phyloP scores from a whole-genome alignment of 2,113 vertebrate species.

The Scolopax mira region DNA sequence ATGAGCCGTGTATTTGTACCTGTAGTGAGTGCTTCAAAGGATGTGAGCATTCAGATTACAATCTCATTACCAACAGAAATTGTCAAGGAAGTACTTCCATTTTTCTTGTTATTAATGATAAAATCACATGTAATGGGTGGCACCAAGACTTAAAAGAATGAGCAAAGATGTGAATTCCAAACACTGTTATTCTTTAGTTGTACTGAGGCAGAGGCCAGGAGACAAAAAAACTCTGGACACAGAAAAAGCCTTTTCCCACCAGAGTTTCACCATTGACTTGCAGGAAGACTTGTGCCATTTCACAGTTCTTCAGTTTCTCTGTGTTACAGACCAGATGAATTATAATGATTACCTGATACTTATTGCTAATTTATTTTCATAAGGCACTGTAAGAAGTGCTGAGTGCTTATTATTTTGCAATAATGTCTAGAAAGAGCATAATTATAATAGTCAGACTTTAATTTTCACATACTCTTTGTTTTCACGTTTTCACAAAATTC shows the following conservation, averaged over 20 bases:
- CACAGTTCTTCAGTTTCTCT: not conserved
- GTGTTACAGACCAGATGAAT: not conserved
- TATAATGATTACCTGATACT: not conserved
- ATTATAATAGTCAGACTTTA: not conserved
- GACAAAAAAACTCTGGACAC: not conserved
- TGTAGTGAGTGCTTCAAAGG: not conserved
- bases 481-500: slow-evolving; percentile 3
- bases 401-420: not conserved
- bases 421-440: not conserved
- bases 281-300: not conserved
- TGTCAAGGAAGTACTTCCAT: not conserved
- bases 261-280: not conserved
- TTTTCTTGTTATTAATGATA: slow-evolving; percentile 4
- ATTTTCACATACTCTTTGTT: slow-evolving; percentile 8
- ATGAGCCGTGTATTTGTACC: not conserved
- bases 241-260: not conserved
- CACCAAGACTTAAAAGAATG: not conserved
- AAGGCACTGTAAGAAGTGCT: not conserved
- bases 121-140: not conserved
- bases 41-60: not conserved
- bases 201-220: not conserved
- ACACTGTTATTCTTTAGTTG: not conserved
- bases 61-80: not conserved
- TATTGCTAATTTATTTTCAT: not conserved
- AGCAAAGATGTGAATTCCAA: slow-evolving; percentile 2